These are phyloP conservation scores for Heliconius sara DNA, from an alignment of 2,888 invertebrate genomes.

Conservation along the genomic window DNA sequence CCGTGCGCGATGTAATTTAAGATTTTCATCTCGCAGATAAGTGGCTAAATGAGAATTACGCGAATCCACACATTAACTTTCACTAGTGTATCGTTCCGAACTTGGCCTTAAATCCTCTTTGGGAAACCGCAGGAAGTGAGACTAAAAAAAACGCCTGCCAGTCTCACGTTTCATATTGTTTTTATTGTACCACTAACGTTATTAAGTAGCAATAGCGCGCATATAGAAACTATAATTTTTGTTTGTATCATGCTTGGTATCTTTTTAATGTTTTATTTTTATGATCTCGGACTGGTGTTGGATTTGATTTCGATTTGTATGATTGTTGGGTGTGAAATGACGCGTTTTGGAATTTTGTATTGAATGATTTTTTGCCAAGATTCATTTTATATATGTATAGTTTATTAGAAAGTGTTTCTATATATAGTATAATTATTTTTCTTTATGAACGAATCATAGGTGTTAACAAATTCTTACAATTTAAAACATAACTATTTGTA, in stretches of 20 bases:
- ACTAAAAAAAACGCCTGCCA: constrained; percentile 58
- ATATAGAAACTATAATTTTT: constrained; percentile 38
- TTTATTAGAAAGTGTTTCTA: not conserved
- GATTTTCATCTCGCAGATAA: constrained; percentile 77
- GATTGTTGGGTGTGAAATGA: constrained; percentile 5
- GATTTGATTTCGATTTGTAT: not conserved
- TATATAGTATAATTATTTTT: too few species aligned
- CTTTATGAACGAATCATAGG: too few species aligned
- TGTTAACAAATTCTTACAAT: too few species aligned
- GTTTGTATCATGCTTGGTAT: constrained; percentile 19
- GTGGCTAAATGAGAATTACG: constrained; percentile 69
- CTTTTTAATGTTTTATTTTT: constrained; percentile 21
- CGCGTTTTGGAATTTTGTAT: not conserved
- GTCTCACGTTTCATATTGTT: constrained; percentile 47
- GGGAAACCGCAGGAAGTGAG: constrained; percentile 74
- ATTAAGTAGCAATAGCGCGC: constrained; percentile 37
- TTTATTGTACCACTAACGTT: constrained; percentile 44
- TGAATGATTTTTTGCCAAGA: not conserved
- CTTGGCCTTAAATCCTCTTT: constrained; percentile 77
- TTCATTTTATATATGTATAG: not conserved
- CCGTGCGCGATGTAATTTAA: constrained; percentile 76
- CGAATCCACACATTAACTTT: constrained; percentile 78
- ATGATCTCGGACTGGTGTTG: not conserved
- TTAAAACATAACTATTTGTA: too few species aligned
- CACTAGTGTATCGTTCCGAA: constrained; percentile 66